Evolutionary conservation across 2,113 vertebrate genomes (phyloP).

Genomic region (Crotalus helleri): DNA sequence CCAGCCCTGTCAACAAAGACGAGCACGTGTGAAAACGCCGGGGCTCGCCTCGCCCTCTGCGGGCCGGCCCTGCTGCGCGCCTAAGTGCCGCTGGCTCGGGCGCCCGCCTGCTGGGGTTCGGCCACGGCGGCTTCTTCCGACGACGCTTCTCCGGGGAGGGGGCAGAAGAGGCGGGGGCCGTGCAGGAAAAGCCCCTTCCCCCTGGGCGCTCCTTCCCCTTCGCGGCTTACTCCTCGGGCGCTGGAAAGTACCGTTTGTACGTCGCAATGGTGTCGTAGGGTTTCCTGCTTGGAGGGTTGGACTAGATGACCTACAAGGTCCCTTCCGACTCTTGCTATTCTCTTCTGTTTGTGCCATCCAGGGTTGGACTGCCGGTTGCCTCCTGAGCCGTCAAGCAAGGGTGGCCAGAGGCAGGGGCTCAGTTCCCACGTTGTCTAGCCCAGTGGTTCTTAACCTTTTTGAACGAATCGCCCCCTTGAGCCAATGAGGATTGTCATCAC

Average conservation of each 20-base stretch:
- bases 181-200: neutral
- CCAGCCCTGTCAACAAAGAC: constrained; percentile 54
- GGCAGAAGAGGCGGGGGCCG: neutral
- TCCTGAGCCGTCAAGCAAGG: neutral
- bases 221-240: neutral
- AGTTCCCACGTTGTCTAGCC: neutral
- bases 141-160: neutral
- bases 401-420: neutral
- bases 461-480: too few species aligned
- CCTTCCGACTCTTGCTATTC: neutral
- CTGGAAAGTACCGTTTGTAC: neutral
- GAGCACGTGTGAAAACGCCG: constrained; percentile 26
- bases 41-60: neutral
- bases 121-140: neutral
- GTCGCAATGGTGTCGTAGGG: too few species aligned
- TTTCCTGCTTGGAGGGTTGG: too few species aligned
- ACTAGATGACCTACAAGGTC: neutral
- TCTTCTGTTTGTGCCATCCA: too few species aligned
- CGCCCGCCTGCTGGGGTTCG: too few species aligned
- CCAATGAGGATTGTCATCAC: too few species aligned
- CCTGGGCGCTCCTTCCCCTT: too few species aligned
- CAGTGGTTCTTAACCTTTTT: too few species aligned
- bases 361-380: too few species aligned
- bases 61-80: neutral
- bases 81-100: too few species aligned